Conservation (phyloP, 2,888 invertebrate genomes). For the Acanthacorydalis orientalis region DNA sequence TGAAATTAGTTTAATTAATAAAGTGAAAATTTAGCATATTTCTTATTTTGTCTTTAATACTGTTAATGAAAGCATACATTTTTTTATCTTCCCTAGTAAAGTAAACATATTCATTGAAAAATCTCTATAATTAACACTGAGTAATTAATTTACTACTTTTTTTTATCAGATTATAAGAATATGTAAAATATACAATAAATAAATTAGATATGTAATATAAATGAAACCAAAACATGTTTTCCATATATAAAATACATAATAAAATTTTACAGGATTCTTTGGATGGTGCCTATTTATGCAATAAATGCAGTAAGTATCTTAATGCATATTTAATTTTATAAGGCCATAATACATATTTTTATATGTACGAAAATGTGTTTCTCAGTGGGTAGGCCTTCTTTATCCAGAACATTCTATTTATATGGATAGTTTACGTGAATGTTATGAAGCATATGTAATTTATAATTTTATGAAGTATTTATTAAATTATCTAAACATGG, state of each 20-base stretch:
- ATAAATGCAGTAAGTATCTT: constrained; percentile 65
- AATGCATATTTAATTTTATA: constrained; percentile 7
- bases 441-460: constrained; percentile 95
- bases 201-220: too few relatives aligned
- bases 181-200: too few relatives aligned
- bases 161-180: too few relatives aligned
- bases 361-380: not conserved
- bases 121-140: too few relatives aligned
- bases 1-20: too few relatives aligned
- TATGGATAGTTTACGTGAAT: constrained; percentile 83
- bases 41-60: too few relatives aligned
- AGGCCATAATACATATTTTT: not conserved
- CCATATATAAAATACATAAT: not conserved
- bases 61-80: too few relatives aligned
- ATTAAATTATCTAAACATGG: constrained; percentile 74
- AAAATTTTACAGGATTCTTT: constrained; percentile 53
- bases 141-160: too few relatives aligned
- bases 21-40: too few relatives aligned
- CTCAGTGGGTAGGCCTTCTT: constrained; percentile 70
- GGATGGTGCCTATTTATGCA: constrained; percentile 98
- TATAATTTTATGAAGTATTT: constrained; percentile 95
- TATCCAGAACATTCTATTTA: constrained; percentile 82
- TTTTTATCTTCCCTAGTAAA: too few relatives aligned
- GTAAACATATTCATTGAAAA: too few relatives aligned
- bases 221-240: too few relatives aligned